Base-by-base conservation (phyloP, 2,888 invertebrate genomes). In the Eupelmus urozonus region DNA sequence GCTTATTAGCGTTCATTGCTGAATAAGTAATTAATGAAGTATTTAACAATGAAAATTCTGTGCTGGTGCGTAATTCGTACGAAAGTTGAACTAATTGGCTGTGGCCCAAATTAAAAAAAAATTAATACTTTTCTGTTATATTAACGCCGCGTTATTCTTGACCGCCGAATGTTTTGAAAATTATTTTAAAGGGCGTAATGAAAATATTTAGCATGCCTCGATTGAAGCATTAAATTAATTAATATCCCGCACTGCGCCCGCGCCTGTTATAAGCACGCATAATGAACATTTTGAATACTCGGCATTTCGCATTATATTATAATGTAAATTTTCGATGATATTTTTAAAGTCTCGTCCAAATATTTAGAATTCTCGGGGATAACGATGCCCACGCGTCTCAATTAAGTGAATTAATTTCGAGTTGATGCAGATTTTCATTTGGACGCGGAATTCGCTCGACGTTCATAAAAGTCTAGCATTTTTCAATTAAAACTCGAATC, bases 401-500 rank as follows among this genome's bases (percentile, higher is more conserved):
- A 80, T 80, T 65, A 78, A 80, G 62, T 72, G 70, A 76, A 80
- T 80, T 78, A 80, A 80, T 78, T 80, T 80, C 69, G 69, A 80
- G 65, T 76, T 78, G 71, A 76, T 76, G 70, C 76, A 78, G 72
- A 80, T 80, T 80, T 80, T 80, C 78, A 78, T 71, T 78, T 75
- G 69, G 40, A 62, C 75, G 67, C 7, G 65, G 76, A 73, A 78
- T 76, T 71, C 59, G 45, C 67, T 71, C 67, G 59, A 51, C 65
- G 77, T 74, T 75, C 66, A 77, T 77, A 80, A 77, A 77, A 80
- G 53, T 77, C 80, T 59, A 80, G 80, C 77, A 75, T 77, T 80
- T 80, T 80, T 77, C 74, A 77, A 77, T 80, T 77, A 77, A 80
- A 75, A 66, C 62, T 70, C 60, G 25, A 76, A 60, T 18, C 63